phyloP scores from a whole-genome alignment of 2,113 vertebrate genomes.

The Megaceryle maxima region DNA sequence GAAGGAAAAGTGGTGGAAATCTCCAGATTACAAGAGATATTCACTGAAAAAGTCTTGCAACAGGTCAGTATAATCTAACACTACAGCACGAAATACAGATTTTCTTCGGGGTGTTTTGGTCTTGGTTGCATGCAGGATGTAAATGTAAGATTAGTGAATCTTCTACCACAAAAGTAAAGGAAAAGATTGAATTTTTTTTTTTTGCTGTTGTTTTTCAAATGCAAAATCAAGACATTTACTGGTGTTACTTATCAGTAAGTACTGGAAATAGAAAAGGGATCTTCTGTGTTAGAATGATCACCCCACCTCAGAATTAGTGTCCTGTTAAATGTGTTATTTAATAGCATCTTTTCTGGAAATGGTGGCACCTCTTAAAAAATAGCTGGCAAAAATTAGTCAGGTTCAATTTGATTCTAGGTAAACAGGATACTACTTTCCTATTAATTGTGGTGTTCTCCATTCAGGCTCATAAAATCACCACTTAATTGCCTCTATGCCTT shows the following conservation, averaged over 20 bases:
- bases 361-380: background rate
- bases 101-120: background rate
- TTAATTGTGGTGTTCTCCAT: background rate
- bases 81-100: background rate
- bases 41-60: constrained; percentile 95
- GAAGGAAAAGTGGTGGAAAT: constrained; percentile 99
- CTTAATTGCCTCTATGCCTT: background rate
- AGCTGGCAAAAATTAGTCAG: background rate
- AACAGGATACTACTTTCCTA: background rate
- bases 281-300: background rate
- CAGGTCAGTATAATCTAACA: constrained; percentile 78
- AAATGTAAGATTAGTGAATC: fast-evolving
- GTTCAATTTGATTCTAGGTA: background rate
- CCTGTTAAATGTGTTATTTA: background rate
- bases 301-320: background rate
- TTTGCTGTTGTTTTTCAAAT: background rate
- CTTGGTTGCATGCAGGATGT: background rate
- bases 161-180: background rate
- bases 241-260: background rate
- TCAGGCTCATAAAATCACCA: background rate
- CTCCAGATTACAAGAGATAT: constrained; percentile 96
- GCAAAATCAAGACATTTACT: background rate
- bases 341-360: background rate
- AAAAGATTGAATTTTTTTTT: background rate
- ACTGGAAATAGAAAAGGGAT: background rate